Percentiles rank a stretch among this genome's conserved stretches.
phyloP scores from a whole-genome alignment of 2,797 vertebrate species.

The Anabacerthia variegaticeps region DNA sequence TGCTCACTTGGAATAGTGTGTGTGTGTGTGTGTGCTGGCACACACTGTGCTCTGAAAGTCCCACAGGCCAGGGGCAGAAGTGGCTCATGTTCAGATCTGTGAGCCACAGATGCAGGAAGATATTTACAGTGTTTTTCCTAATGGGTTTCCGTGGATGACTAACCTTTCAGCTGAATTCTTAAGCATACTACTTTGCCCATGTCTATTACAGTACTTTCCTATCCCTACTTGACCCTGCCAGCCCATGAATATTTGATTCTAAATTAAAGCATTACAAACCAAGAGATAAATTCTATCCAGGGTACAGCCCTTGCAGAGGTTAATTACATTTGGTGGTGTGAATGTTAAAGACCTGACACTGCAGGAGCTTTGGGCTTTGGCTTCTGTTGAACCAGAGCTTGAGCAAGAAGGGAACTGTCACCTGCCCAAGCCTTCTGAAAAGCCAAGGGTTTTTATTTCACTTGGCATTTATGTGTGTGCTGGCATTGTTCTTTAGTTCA shows the following conservation, averaged over 20 bases:
- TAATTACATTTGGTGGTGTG: background rate
- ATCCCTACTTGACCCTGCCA: conserved; percentile 40
- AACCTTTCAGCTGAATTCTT: conserved; percentile 31
- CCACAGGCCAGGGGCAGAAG: fast-evolving
- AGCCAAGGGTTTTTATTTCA: background rate
- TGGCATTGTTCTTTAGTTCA: background rate
- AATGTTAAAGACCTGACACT: background rate
- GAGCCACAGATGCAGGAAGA: background rate
- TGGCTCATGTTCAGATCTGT: background rate
- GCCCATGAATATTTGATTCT: conserved; percentile 28
- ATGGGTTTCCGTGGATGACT: conserved; percentile 11
- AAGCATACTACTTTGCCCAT: background rate
- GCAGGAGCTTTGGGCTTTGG: background rate
- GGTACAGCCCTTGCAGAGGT: background rate
- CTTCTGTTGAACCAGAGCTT: background rate
- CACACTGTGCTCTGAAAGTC: background rate
- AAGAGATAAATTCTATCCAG: background rate
- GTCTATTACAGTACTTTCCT: conserved; percentile 7
- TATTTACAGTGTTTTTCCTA: conserved; percentile 37
- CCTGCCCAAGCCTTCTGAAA: background rate
- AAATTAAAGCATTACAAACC: conserved; percentile 44
- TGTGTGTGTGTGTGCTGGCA: too few relatives aligned
- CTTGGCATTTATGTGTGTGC: background rate
- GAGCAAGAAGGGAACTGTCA: background rate
- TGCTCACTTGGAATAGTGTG: background rate